A percentile compares a stretch with the other conserved stretches of the same genome.
These are phyloP conservation scores for Lasius fuliginosus DNA, from an alignment of 2,888 invertebrate species.

Conservation along the genomic window DNA sequence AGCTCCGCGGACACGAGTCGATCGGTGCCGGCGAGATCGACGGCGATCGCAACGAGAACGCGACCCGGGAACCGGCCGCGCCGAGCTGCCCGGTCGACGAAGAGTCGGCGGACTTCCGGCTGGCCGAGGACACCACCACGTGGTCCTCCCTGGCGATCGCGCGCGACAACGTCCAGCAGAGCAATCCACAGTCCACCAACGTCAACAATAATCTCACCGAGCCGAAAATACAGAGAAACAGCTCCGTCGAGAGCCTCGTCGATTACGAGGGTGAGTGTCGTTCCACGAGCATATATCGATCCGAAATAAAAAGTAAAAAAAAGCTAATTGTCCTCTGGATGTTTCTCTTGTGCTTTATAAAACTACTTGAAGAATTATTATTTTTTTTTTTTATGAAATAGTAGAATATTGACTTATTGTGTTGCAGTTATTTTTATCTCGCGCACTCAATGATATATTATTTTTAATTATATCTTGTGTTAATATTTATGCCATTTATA, in stretches of 20 bases:
- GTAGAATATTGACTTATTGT: not conserved
- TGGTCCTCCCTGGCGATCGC: constrained; percentile 82
- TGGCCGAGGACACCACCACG: constrained; percentile 81
- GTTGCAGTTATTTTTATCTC: not conserved
- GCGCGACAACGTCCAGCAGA: constrained; percentile 76
- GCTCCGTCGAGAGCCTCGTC: constrained; percentile 87
- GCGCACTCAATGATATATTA: not conserved
- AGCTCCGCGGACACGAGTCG: constrained; percentile 78
- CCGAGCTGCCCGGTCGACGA: constrained; percentile 74
- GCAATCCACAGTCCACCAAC: constrained; percentile 68
- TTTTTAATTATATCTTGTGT: not conserved
- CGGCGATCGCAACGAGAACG: constrained; percentile 66
- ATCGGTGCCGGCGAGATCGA: constrained; percentile 62
- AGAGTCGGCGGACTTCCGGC: constrained; percentile 78
- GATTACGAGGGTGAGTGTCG: constrained; percentile 87
- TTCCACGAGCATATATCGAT: not conserved
- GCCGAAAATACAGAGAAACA: constrained; percentile 79
- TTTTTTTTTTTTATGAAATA: not conserved
- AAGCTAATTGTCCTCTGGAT: not conserved
- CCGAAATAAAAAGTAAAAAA: not conserved
- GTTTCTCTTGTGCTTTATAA: not conserved
- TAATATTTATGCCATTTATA: not conserved
- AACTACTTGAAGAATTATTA: not conserved
- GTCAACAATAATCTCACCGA: constrained; percentile 81
- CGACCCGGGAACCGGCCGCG: constrained; percentile 25